phyloP scores from a whole-genome alignment of 2,113 vertebrate species.

The Panthera uncia region DNA sequence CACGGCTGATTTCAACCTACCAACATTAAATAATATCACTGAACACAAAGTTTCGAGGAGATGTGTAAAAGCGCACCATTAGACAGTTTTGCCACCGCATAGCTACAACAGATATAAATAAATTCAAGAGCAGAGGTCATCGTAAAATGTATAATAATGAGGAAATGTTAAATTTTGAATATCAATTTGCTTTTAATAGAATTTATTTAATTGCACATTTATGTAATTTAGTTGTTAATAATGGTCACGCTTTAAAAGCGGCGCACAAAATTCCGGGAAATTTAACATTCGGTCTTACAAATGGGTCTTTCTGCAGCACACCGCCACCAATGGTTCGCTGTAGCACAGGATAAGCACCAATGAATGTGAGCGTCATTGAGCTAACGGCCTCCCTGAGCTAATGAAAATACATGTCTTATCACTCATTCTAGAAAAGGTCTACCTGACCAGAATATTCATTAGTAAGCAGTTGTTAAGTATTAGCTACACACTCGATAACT shows the following conservation, averaged over 20 bases:
- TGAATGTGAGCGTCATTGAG: neutral
- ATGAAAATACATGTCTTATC: neutral
- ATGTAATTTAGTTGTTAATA: neutral
- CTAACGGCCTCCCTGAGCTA: neutral
- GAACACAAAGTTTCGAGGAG: neutral
- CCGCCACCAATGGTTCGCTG: neutral
- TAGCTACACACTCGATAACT: neutral
- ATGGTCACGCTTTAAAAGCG: neutral
- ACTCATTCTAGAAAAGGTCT: constrained; percentile 22
- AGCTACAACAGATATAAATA: neutral
- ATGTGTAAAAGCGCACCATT: neutral
- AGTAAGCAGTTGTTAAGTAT: neutral
- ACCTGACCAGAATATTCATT: neutral
- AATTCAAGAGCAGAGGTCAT: neutral
- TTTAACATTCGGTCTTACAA: neutral
- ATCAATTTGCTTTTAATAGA: neutral
- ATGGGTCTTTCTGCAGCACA: neutral
- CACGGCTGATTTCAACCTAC: neutral
- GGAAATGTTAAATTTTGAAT: neutral
- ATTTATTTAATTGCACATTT: neutral
- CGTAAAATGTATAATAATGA: neutral
- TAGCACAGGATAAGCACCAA: neutral
- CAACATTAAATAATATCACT: neutral
- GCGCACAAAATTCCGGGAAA: neutral
- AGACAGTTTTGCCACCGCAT: neutral